These are phyloP conservation scores for Siphamia tubifer DNA, from an alignment of 2,113 vertebrate genomes.

Conservation along the genomic window DNA sequence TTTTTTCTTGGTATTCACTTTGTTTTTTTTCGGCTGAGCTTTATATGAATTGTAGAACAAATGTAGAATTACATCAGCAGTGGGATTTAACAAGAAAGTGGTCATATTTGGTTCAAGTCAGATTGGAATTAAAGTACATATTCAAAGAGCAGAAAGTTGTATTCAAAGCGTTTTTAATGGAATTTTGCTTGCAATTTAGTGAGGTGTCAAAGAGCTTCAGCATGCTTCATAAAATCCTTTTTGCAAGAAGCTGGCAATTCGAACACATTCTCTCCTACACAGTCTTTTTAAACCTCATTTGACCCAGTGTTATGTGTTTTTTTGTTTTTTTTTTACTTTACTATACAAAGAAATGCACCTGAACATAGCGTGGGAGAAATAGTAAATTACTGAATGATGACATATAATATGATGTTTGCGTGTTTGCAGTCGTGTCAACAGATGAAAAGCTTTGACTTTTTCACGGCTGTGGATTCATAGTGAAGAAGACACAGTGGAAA, in stretches of 20 bases:
- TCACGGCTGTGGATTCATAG: background rate
- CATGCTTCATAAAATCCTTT: conserved; percentile 16
- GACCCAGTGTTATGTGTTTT: conserved; percentile 32
- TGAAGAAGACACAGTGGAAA: conserved; percentile 6
- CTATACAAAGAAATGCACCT: conserved; percentile 20
- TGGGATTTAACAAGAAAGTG: background rate
- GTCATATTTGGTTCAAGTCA: background rate
- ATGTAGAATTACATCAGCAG: too few relatives aligned
- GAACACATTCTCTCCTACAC: conserved; percentile 4
- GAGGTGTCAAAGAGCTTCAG: conserved; percentile 9
- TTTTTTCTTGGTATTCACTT: background rate
- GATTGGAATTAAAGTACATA: background rate
- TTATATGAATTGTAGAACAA: too few relatives aligned
- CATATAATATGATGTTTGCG: conserved; percentile 28
- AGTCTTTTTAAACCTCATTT: conserved; percentile 2
- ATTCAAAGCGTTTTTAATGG: background rate
- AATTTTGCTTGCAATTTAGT: background rate
- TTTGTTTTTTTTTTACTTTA: too few relatives aligned
- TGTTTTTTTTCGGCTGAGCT: background rate
- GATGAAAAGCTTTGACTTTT: conserved; percentile 21
- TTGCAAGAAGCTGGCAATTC: background rate
- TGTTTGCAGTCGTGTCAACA: background rate
- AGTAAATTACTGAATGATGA: conserved; percentile 8
- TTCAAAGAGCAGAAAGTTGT: background rate
- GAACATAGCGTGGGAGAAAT: conserved; percentile 4